Base-by-base conservation (phyloP, 2,888 invertebrate genomes). In the Bombyx huttoni region DNA sequence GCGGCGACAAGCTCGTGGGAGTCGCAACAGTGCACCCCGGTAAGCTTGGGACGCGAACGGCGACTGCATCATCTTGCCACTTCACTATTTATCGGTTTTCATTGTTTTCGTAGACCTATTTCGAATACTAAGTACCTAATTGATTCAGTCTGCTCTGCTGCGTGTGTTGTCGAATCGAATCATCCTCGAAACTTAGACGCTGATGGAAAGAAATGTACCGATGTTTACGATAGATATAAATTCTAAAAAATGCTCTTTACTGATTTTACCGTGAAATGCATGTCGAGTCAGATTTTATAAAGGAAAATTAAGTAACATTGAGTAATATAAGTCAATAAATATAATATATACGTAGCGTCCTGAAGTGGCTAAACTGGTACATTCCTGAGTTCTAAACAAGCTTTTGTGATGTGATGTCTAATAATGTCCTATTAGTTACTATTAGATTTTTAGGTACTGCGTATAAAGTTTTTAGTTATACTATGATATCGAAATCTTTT, bases 361-460 rank as follows among this genome's bases (percentile, higher is more conserved):
- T 10, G 46, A 53, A 58, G 13, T 34, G 49, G 54, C 56, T 53
- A 53, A 49, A 63, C 81, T 83, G 87, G 85, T 80, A 74, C 84
- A 78, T 86, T 86, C 78, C 82, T 78, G 64, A 69, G 68, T 70
- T 75, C 71, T 68, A 61, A 71, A 70, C 66, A 75, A 78, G 87
- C 87, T 88, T 88, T 81, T 87, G 87, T 87, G 86, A 86, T 87
- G 87, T 87, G 82, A 81, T 83, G 76, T 85, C 73, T 79, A 68
- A 73, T 73, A 50, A 53, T 52, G 50, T 49, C 47, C 48, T 51
- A 51, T 47, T 51, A 47, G 35, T 49, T 47, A 34, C 46, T 53
- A 13, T 48, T 52, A 47, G 13, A 49, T 24, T 47, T 40, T 51
- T 34, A 14, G 34, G 10, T 49, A 13, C 40, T 40, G 9, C 12